Evolutionary conservation across 2,888 invertebrate genomes (phyloP).

Genomic region (Nipponacmea schrenckii): DNA sequence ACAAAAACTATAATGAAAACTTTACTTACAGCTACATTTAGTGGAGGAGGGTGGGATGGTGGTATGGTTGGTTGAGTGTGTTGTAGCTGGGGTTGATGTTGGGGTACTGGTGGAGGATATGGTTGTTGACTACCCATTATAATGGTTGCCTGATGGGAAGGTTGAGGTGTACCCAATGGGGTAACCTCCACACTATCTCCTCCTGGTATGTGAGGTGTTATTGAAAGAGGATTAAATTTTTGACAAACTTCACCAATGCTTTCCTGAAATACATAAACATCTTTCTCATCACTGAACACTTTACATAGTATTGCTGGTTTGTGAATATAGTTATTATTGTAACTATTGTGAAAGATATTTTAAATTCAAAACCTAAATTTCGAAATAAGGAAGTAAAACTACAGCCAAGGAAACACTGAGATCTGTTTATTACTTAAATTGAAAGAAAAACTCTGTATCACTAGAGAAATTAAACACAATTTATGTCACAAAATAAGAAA

Average conservation of each 20-base stretch:
- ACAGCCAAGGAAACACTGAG: too few relatives aligned
- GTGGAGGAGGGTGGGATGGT: background rate
- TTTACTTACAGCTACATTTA: background rate
- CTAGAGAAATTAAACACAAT: too few relatives aligned
- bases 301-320: too few relatives aligned
- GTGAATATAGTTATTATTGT: too few relatives aligned
- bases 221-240: background rate
- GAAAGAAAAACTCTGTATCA: too few relatives aligned
- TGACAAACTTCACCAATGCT: background rate
- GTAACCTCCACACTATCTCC: background rate
- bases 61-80: background rate
- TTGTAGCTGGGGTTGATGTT: conserved; percentile 10
- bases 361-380: too few relatives aligned
- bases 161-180: background rate
- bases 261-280: background rate
- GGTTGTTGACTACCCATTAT: conserved; percentile 18
- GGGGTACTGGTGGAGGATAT: conserved; percentile 28
- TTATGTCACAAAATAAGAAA: too few relatives aligned
- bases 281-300: too few relatives aligned
- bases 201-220: background rate
- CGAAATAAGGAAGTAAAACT: too few relatives aligned
- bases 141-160: conserved; percentile 5
- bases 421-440: too few relatives aligned
- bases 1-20: too few relatives aligned
- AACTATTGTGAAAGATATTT: too few relatives aligned